These are phyloP conservation scores for Tor tambroides DNA, from an alignment of 2,113 vertebrate genomes.

Conservation along the genomic window DNA sequence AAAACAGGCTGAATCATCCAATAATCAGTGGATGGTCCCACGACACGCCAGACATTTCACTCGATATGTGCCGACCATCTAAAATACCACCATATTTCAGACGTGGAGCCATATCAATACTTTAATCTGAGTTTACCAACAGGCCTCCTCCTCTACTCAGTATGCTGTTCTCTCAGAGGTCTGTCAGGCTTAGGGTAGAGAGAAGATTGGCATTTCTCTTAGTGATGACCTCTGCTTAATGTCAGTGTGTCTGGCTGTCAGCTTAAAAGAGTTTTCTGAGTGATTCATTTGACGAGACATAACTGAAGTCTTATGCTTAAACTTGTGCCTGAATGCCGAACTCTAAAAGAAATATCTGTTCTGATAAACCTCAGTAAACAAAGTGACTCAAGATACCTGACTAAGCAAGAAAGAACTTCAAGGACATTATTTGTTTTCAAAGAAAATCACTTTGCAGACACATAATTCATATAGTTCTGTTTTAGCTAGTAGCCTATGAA, in stretches of 20 bases:
- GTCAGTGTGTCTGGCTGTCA: background rate
- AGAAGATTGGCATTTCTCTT: slow-evolving; percentile 11
- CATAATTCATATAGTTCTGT: background rate
- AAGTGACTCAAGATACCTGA: background rate
- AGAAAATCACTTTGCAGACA: background rate
- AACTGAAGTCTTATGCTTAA: slow-evolving; percentile 2
- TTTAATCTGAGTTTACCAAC: background rate
- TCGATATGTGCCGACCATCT: background rate
- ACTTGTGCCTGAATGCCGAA: background rate
- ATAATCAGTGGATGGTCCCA: background rate
- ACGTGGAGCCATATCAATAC: slow-evolving; percentile 23
- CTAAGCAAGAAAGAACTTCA: background rate
- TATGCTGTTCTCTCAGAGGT: background rate
- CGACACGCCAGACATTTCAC: background rate
- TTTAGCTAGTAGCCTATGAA: background rate
- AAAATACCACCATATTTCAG: background rate
- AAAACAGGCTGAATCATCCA: background rate
- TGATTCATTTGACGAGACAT: slow-evolving; percentile 54
- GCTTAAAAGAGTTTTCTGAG: slow-evolving; percentile 19
- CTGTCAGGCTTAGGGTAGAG: background rate
- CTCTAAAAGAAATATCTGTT: background rate
- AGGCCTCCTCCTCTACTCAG: background rate
- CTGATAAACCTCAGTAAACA: background rate
- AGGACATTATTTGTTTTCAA: slow-evolving; percentile 9
- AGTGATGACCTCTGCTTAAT: slow-evolving; percentile 38